A percentile compares a stretch with the other conserved stretches of the same genome.
Conservation (phyloP, 2,888 invertebrate species). For the Creontiades dilutus region DNA sequence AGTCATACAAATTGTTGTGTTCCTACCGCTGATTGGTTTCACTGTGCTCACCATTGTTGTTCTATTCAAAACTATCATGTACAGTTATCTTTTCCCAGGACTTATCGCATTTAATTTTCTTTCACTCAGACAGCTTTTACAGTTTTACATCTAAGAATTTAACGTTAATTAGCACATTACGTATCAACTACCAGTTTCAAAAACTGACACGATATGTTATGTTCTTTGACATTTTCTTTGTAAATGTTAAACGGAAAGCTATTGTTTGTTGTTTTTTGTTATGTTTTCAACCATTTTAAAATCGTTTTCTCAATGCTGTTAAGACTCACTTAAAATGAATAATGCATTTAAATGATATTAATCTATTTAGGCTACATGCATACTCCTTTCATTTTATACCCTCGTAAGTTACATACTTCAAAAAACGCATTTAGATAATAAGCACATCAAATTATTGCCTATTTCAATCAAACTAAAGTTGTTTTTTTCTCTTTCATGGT, state of each 20-base stretch:
- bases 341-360: conserved; percentile 56
- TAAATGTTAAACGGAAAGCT: background rate
- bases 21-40: too few relatives aligned
- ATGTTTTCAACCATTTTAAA: background rate
- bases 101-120: too few relatives aligned
- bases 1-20: too few relatives aligned
- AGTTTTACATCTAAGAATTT: too few relatives aligned
- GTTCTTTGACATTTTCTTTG: background rate
- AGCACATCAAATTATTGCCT: conserved; percentile 26
- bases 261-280: background rate
- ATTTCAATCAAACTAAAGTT: background rate
- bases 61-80: too few relatives aligned
- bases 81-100: too few relatives aligned
- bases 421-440: conserved; percentile 41
- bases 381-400: conserved; percentile 24
- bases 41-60: too few relatives aligned
- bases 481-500: background rate
- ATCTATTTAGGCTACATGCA: conserved; percentile 54
- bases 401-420: conserved; percentile 33
- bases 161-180: background rate
- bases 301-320: conserved; percentile 44
- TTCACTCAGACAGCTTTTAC: too few relatives aligned
- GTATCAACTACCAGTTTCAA: background rate
- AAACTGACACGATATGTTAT: background rate
- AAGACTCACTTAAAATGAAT: conserved; percentile 53